Conservation (phyloP, 2,113 vertebrate species). For the Ancistrus triradiatus region DNA sequence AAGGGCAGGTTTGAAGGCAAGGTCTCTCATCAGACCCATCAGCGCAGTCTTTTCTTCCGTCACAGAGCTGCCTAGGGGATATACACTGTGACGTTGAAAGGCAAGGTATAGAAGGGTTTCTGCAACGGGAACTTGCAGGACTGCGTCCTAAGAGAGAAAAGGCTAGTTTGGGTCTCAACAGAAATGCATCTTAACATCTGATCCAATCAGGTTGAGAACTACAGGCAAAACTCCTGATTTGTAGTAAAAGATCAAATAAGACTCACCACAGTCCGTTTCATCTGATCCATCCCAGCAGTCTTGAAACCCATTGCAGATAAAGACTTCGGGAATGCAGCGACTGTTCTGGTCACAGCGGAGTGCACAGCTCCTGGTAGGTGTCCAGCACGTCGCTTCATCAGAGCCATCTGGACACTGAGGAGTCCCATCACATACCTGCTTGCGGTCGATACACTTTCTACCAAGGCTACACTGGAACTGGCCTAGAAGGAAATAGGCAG, state of each 20-base stretch:
- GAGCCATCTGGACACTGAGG: conserved; percentile 79
- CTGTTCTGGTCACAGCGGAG: conserved; percentile 68
- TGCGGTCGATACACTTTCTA: conserved; percentile 48
- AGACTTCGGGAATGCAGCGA: conserved; percentile 67
- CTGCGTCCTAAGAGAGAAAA: background rate
- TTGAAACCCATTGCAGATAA: conserved; percentile 67
- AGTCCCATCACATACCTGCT: conserved; percentile 63
- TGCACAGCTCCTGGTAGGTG: conserved; percentile 56
- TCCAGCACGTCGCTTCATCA: conserved; percentile 69
- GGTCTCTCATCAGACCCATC: conserved; percentile 79
- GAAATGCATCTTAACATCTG: no score
- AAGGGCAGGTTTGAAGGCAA: conserved; percentile 65
- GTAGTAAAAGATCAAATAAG: background rate
- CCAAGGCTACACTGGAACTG: conserved; percentile 62
- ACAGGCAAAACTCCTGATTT: no score
- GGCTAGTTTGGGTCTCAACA: background rate
- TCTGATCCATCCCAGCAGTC: conserved; percentile 75
- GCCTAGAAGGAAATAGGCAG: conserved; percentile 27
- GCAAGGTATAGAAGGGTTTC: conserved; percentile 65
- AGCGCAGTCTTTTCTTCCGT: conserved; percentile 73
- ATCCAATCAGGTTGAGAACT: background rate
- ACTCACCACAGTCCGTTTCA: conserved; percentile 69
- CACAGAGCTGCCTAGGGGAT: conserved; percentile 67
- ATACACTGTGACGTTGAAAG: conserved; percentile 66
- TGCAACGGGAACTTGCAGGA: conserved; percentile 50